A percentile compares a stretch with the other conserved stretches of the same genome.
phyloP scores from a whole-genome alignment of 2,888 invertebrate species.

The Tiliacea citrago region DNA sequence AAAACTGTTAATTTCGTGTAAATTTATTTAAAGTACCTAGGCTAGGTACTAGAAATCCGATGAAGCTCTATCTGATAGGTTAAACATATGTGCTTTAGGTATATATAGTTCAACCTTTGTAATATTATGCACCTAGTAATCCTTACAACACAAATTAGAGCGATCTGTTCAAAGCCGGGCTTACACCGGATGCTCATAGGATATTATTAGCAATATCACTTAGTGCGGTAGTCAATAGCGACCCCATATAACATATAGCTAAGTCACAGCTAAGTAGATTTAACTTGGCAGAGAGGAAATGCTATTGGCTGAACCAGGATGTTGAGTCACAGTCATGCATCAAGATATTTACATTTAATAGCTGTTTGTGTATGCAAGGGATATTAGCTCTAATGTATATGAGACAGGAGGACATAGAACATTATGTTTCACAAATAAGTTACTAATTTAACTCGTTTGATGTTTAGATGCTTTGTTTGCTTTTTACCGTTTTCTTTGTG shows the following conservation, averaged over 20 bases:
- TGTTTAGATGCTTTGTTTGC: neutral
- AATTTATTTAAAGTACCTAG: neutral
- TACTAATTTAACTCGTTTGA: neutral
- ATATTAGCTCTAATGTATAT: conserved; percentile 9
- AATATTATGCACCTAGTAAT: conserved; percentile 12
- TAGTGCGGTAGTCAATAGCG: conserved; percentile 5
- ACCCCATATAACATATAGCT: neutral
- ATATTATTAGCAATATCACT: conserved; percentile 48
- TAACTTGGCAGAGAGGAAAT: conserved; percentile 22
- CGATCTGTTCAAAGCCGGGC: conserved; percentile 28
- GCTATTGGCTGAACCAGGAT: conserved; percentile 11
- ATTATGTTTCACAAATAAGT: neutral
- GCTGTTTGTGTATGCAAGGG: neutral
- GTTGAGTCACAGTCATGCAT: conserved; percentile 17
- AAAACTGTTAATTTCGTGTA: neutral
- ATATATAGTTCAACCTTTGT: neutral
- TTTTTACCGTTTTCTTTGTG: neutral
- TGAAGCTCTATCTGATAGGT: neutral
- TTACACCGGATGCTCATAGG: conserved; percentile 34
- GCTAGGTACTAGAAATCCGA: neutral
- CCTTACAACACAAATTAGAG: conserved; percentile 17
- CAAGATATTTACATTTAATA: conserved; percentile 16
- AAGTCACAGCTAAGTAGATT: conserved; percentile 1
- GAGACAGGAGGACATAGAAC: neutral
- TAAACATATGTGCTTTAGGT: too few species aligned